Percentiles rank a stretch among this genome's conserved stretches.
Conservation (phyloP, 2,113 vertebrate genomes). For the Ptilorrhoa leucosticta region DNA sequence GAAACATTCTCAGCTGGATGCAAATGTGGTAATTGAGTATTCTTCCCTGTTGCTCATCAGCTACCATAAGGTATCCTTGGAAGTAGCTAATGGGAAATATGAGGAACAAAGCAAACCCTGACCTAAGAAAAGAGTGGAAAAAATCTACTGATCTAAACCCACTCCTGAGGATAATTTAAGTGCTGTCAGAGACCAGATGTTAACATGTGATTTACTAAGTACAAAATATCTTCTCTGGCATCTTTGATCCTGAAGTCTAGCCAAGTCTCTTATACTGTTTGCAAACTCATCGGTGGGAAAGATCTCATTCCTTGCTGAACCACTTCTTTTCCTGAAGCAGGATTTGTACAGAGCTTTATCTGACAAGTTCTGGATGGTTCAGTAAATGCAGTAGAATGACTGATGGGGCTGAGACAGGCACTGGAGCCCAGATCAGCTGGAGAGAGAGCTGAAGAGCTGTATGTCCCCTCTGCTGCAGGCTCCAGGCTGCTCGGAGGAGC, state of each 20-base stretch:
- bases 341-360: background rate
- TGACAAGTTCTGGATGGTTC: background rate
- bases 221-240: background rate
- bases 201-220: background rate
- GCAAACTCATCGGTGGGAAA: background rate
- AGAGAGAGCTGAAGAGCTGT: background rate
- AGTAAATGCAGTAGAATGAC: background rate
- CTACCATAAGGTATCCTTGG: background rate
- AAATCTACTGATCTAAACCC: background rate
- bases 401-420: background rate
- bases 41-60: background rate
- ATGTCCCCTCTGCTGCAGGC: accelerated
- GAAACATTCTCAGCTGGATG: background rate
- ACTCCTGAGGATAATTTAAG: background rate
- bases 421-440: background rate
- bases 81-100: background rate
- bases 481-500: background rate
- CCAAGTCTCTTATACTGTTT: background rate
- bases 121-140: background rate
- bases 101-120: background rate
- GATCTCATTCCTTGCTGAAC: background rate
- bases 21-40: background rate
- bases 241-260: background rate
- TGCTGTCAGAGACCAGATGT: background rate
- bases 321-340: background rate